A percentile compares a stretch with the other conserved stretches of the same genome.
phyloP scores from a whole-genome alignment of 2,797 vertebrate genomes.

The Gymnoscopelus microlampas region DNA sequence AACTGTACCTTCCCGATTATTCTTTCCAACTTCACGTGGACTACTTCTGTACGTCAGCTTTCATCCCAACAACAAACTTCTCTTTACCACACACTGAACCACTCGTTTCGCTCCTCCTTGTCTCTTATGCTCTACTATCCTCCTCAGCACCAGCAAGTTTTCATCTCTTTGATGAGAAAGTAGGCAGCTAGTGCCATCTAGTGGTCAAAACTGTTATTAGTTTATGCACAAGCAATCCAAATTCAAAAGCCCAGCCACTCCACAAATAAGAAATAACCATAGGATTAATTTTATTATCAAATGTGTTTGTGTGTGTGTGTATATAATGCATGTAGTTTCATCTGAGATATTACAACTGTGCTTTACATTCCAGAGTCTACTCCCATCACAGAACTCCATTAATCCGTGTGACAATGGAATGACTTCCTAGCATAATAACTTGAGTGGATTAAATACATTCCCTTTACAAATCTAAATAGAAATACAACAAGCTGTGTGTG shows the following conservation, averaged over 20 bases:
- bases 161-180: no score
- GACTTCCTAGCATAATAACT: not conserved
- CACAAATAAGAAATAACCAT: no score
- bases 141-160: no score
- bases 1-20: no score
- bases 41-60: no score
- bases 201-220: not conserved
- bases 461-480: not conserved
- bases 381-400: not conserved
- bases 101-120: no score
- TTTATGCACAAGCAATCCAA: no score
- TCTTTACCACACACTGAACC: no score
- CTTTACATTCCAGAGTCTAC: not conserved
- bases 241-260: no score
- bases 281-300: not conserved
- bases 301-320: not conserved
- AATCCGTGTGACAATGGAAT: not conserved
- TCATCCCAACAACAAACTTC: no score
- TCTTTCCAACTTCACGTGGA: no score
- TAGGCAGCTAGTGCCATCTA: slow-evolving; percentile 1
- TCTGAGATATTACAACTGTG: not conserved
- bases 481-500: not conserved
- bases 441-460: not conserved
- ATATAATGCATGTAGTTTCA: not conserved
- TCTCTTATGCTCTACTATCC: no score